These are phyloP conservation scores for Xenotilapia flavipinnis DNA, from an alignment of 2,113 vertebrate species.

Conservation along the genomic window DNA sequence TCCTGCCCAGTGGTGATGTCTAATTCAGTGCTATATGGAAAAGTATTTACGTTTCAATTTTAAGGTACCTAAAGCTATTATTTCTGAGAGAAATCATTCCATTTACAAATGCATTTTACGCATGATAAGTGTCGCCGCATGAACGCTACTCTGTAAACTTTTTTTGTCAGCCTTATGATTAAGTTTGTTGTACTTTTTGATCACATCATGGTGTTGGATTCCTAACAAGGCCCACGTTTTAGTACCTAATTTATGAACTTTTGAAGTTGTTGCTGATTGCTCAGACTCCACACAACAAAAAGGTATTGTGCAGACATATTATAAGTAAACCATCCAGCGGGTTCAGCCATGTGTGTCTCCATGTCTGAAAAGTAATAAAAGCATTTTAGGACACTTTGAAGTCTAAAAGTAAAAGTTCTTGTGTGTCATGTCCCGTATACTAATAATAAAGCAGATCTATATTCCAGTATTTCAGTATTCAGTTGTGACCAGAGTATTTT, in stretches of 20 bases:
- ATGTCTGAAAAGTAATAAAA: background rate
- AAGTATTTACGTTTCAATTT: fast-evolving
- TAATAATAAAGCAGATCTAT: background rate
- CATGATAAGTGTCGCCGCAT: background rate
- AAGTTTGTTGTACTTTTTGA: background rate
- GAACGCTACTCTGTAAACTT: background rate
- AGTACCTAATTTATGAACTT: background rate
- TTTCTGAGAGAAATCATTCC: background rate
- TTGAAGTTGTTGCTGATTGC: background rate
- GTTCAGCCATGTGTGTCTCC: background rate
- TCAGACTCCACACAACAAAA: background rate
- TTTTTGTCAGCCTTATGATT: background rate
- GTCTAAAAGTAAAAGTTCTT: background rate
- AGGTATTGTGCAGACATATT: background rate
- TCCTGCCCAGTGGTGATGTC: background rate
- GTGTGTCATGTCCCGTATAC: background rate
- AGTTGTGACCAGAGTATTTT: background rate
- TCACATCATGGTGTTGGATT: background rate
- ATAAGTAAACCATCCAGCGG: background rate
- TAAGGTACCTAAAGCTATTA: background rate
- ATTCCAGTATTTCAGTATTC: background rate
- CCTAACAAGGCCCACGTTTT: background rate
- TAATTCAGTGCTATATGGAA: background rate
- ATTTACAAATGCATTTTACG: background rate
- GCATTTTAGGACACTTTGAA: background rate